Evolutionary conservation across 2,113 vertebrate genomes (phyloP), one percentile per base, ranked within the genome.

Genomic region (Oceanodroma tethys): DNA sequence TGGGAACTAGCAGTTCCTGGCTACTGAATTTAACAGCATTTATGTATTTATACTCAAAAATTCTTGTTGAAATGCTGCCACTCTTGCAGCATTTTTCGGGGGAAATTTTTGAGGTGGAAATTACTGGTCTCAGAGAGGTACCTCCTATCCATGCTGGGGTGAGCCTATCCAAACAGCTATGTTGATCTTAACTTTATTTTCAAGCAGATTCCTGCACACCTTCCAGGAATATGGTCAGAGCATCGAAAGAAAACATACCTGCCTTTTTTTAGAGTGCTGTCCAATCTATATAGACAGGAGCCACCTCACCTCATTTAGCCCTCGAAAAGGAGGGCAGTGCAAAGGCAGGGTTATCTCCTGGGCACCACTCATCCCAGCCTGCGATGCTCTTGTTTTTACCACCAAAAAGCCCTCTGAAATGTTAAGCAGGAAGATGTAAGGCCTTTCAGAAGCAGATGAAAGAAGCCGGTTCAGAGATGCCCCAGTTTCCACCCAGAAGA

Each of bases 391-490:
- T 80, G 30, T 10, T 88, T 90, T 68, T 20, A 59, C 16, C 32
- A 76, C 71, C 27, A 83, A 95, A 86, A 93, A 90, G 82, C 42
- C 19, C 40, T 68, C 79, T 10, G 1, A 90, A 68, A 68, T 7
- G 5, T 56, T 50, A 89, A 59, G 79, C 82, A 90, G 74, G 30
- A 65, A 3, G 53, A 67, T 42, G 71, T 38, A 18, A 67, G 53
- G 92, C 74, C 48, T 92, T 93, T 76, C 85, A 88, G 82, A 60
- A 55, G 58, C 43, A 90, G 81, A 80, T 65, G 52, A 95, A 95
- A 96, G 87, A 71, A 71, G 70, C 7, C 1, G 5, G 25, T 81
- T 81, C 56, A 74, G 84, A 86, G 79, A 93, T 82, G 85, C 30
- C 71, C 88, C 93, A 76, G 67, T 90, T 97, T 86, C 52, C 25